These are phyloP conservation scores for Paratrypauchen microcephalus DNA, from an alignment of 2,797 vertebrate genomes.

Conservation along the genomic window DNA sequence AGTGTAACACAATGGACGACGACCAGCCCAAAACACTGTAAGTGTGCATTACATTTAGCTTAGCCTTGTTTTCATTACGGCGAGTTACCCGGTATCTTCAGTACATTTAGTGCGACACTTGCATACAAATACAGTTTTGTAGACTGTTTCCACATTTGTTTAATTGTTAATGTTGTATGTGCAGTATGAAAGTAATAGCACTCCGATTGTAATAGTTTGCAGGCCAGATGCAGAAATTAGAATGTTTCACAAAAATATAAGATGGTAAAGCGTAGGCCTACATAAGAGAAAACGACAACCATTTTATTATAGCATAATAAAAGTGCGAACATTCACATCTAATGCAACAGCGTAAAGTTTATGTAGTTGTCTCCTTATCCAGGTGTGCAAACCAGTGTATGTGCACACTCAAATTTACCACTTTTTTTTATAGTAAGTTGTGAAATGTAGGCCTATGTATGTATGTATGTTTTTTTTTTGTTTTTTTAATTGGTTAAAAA, in stretches of 20 bases:
- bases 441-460: background rate
- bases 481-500: background rate
- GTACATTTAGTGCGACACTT: background rate
- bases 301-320: background rate
- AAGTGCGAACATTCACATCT: background rate
- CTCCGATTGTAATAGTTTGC: background rate
- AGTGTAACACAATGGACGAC: constrained; percentile 75
- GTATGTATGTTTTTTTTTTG: too few relatives aligned
- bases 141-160: background rate
- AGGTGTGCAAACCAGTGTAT: background rate
- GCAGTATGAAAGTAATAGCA: background rate
- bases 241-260: background rate
- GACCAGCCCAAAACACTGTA: constrained; percentile 79
- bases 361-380: background rate
- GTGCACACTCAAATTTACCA: background rate
- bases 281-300: too few relatives aligned
- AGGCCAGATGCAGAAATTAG: background rate
- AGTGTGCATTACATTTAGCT: constrained; percentile 60
- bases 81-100: constrained; percentile 15
- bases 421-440: background rate
- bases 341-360: background rate
- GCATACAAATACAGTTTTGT: background rate
- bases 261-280: background rate
- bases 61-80: constrained; percentile 45
- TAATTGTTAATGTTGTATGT: background rate